Base-by-base conservation (phyloP, 1,140 invertebrate genomes). In the Ceratoteleas bidentatus region DNA sequence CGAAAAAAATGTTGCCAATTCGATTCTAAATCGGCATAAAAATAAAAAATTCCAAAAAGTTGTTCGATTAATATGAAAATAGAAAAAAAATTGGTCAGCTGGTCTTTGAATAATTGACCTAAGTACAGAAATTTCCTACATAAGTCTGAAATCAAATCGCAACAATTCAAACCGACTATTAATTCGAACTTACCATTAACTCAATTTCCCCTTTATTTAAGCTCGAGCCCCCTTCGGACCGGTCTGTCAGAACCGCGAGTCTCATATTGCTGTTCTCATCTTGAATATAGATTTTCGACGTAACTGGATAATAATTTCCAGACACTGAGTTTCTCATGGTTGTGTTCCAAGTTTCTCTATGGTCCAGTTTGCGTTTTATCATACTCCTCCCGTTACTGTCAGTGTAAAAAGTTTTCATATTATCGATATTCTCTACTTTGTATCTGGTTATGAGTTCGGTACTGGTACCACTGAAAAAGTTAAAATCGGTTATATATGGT, bases 271-370 rank as follows among this genome's bases (percentile, higher is more conserved):
- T 87, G 0, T 90, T 84, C 34, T 92, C 82, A 88, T 95, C 95
- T 40, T 92, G 91, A 0, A 98, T 89, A 3, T 93, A 92, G 15
- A 99, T 97, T 72, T 95, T 93, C 2, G 95, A 95, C 13, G 97
- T 98, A 0, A 99, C 93, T 0, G 98, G 98, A 89, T 97, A 99
- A 90, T 98, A 99, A 90, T 99, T 99, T 1, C 95, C 96, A 43
- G 96, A 90, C 0, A 97, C 91, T 9, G 93, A 90, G 74, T 98
- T 95, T 0, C 93, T 89, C 16, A 97, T 56, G 0, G 92, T 90
- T 0, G 95, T 10, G 40, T 92, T 92, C 95, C 94, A 99, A 1
- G 96, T 95, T 4, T 96, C 94, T 14, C 97, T 90, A 60, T 93
- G 93, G 87, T 99, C 93, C 34, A 94, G 87, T 72, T 92, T 91